These are phyloP conservation scores for Equus przewalskii DNA, from an alignment of 2,113 vertebrate genomes.

Conservation along the genomic window DNA sequence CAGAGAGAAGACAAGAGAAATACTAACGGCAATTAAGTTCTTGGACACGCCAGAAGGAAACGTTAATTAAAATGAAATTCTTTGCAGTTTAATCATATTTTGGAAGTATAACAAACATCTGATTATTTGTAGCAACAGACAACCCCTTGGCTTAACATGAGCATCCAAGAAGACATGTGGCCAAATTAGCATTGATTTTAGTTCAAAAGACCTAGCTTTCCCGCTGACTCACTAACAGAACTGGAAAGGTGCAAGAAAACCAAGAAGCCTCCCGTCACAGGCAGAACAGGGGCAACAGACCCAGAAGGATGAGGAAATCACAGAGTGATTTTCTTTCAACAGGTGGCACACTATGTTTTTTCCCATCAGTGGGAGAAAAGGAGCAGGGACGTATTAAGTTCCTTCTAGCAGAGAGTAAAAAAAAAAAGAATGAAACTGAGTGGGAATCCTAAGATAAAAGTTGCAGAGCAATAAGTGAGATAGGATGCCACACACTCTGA, in stretches of 20 bases:
- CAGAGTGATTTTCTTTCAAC: background rate
- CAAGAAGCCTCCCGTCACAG: rapidly evolving
- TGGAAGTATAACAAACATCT: background rate
- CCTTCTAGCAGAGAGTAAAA: conserved; percentile 44
- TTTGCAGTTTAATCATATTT: background rate
- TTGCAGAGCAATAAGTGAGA: background rate
- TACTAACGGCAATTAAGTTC: rapidly evolving
- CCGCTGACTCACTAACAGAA: background rate
- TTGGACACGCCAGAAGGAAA: background rate
- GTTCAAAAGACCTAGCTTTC: background rate
- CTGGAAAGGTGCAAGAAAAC: background rate
- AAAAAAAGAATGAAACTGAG: background rate
- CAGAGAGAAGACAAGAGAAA: background rate
- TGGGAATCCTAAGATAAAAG: conserved; percentile 46
- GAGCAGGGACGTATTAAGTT: background rate
- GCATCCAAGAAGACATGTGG: background rate
- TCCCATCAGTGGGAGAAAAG: background rate
- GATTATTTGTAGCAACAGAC: background rate
- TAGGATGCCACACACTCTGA: background rate
- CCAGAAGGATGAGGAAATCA: background rate
- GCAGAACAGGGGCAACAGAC: background rate
- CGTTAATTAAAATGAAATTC: background rate
- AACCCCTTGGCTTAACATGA: rapidly evolving
- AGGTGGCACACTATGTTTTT: background rate
- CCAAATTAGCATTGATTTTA: background rate